Evolutionary conservation across 2,113 vertebrate genomes (phyloP).

Genomic region (Chaetodon auriga): DNA sequence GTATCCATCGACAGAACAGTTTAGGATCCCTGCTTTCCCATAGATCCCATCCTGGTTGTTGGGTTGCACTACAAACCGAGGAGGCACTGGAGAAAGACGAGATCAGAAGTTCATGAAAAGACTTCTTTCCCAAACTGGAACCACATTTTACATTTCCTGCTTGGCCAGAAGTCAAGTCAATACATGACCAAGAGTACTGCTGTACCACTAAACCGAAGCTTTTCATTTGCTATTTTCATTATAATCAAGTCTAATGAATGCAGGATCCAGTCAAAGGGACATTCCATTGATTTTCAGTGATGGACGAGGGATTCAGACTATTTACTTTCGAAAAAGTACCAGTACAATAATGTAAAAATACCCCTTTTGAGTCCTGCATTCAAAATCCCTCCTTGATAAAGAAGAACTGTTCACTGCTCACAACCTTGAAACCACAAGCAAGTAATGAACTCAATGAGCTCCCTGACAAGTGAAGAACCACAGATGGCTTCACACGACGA

Average conservation of each 20-base stretch:
- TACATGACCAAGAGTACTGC: background rate
- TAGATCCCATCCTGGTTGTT: slow-evolving; percentile 99
- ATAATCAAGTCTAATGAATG: background rate
- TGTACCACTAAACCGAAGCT: background rate
- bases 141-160: background rate
- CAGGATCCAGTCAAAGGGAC: background rate
- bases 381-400: background rate
- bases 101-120: background rate
- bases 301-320: background rate
- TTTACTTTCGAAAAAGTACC: background rate
- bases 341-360: background rate
- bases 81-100: slow-evolving; percentile 88
- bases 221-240: background rate
- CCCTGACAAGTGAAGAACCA: too few relatives aligned
- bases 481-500: too few relatives aligned
- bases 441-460: too few relatives aligned
- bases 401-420: background rate
- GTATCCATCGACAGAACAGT: slow-evolving; percentile 97
- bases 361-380: background rate
- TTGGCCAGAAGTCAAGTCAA: background rate
- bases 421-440: too few relatives aligned
- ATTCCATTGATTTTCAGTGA: background rate
- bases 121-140: background rate
- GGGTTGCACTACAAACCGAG: slow-evolving; percentile 96
- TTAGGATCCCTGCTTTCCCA: slow-evolving; percentile 94